Evolutionary conservation across 2,113 vertebrate species (phyloP).

Genomic region (Leucosticte australis): DNA sequence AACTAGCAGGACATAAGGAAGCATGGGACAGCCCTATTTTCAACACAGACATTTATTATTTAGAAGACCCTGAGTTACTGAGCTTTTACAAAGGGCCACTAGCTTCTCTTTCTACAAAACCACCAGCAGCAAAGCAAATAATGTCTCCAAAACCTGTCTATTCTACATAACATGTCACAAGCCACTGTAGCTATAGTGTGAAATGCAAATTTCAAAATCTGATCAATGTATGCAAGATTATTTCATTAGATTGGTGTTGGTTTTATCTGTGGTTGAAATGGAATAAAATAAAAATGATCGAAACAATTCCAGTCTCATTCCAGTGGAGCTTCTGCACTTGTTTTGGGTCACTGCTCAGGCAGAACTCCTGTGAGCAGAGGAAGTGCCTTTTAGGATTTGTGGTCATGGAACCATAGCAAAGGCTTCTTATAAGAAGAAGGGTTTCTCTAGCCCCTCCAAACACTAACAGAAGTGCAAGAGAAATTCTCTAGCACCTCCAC

Average conservation of each 20-base stretch:
- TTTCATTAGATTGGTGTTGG: not conserved
- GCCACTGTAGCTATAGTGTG: not conserved
- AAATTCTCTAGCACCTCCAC: not conserved
- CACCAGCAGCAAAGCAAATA: not conserved
- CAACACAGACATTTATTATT: not conserved
- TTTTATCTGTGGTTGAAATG: not conserved
- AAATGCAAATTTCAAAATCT: not conserved
- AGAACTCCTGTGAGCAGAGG: not conserved
- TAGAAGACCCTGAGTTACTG: not conserved
- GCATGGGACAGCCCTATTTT: not conserved
- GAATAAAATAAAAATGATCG: not conserved
- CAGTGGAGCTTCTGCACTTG: not conserved
- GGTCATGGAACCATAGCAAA: not conserved
- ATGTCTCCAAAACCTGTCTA: not conserved
- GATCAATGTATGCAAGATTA: not conserved
- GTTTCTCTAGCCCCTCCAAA: not conserved
- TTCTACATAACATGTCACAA: accelerated
- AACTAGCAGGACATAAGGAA: not conserved
- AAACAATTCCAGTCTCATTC: not conserved
- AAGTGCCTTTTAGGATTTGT: not conserved
- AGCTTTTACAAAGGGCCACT: not conserved
- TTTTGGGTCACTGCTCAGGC: not conserved
- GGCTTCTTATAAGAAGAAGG: not conserved
- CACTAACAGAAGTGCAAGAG: not conserved
- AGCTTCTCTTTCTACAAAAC: not conserved